Evolutionary conservation across 2,797 vertebrate species (phyloP), one percentile per base, ranked within the genome.

Genomic region (Falco columbarius): DNA sequence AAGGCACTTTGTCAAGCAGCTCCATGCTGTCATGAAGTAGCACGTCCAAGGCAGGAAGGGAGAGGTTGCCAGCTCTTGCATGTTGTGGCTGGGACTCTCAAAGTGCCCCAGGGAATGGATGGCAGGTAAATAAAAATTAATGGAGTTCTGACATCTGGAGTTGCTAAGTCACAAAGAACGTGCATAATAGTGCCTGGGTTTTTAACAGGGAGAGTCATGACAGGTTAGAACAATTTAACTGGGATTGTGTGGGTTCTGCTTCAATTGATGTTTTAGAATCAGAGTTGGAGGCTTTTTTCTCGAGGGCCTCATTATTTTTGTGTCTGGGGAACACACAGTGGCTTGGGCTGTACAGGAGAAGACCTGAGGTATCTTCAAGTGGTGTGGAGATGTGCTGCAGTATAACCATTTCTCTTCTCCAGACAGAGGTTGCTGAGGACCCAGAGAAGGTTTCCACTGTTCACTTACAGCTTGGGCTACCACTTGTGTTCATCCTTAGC

Each of bases 401-500:
- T 42, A 11, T 86, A 46, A 74, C 47, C 14, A 3, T 72, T 14
- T 49, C 47, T 90, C 21, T 72, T 71, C 72, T 95, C 40, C 96
- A 99, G 99, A 98, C 97, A 5, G 98, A 99, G 92, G 98, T 98
- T 27, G 93, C 97, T 19, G 98, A 98, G 26, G 98, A 99, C 86
- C 99, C 99, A 13, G 98, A 98, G 46, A 97, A 98, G 22, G 98
- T 99, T 75, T 98, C 98, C 42, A 98, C 98, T 3, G 74, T 98
- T 34, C 98, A 99, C 91, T 95, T 99, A 49, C 98, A 99, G 81
- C 99, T 99, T 19, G 98, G 99, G 58, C 98, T 98, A 5, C 99
- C 99, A 0, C 98, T 99, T 94, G 97, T 99, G 75, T 99, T 99
- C 97, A 98, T 99, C 81, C 98, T 99, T 95, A 98, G 98, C 76